These are phyloP conservation scores for Drosophila kuntzei DNA, from an alignment of 2,888 invertebrate genomes.

Conservation along the genomic window DNA sequence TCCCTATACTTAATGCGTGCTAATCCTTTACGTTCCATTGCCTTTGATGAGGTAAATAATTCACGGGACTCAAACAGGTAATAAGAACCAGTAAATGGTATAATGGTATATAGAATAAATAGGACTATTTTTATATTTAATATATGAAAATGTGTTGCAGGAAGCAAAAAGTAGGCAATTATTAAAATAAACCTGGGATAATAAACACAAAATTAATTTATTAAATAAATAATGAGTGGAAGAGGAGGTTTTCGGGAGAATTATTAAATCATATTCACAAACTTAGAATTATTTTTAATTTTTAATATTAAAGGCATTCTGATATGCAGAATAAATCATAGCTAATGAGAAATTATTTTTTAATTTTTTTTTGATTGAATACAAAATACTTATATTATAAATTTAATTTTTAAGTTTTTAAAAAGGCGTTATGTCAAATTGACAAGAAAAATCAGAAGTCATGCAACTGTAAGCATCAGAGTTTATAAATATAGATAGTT, in stretches of 20 bases:
- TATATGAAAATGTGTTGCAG: neutral
- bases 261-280: neutral
- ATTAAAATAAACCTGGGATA: neutral
- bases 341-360: neutral
- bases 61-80: slow-evolving; percentile 6
- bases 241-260: neutral
- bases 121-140: neutral
- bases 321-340: neutral
- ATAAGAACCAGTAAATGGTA: neutral
- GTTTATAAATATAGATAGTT: neutral
- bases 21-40: slow-evolving; percentile 41
- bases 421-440: neutral
- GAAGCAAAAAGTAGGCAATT: neutral
- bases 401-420: neutral
- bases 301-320: neutral
- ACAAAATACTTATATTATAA: too few relatives aligned
- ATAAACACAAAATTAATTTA: neutral
- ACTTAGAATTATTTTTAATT: neutral
- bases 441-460: neutral
- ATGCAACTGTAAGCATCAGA: neutral
- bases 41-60: slow-evolving; percentile 9
- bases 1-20: slow-evolving; percentile 36
- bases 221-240: neutral
- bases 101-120: too few relatives aligned
- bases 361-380: neutral